phyloP scores from a whole-genome alignment of 1,140 invertebrate species.

The Cydia fagiglandana region DNA sequence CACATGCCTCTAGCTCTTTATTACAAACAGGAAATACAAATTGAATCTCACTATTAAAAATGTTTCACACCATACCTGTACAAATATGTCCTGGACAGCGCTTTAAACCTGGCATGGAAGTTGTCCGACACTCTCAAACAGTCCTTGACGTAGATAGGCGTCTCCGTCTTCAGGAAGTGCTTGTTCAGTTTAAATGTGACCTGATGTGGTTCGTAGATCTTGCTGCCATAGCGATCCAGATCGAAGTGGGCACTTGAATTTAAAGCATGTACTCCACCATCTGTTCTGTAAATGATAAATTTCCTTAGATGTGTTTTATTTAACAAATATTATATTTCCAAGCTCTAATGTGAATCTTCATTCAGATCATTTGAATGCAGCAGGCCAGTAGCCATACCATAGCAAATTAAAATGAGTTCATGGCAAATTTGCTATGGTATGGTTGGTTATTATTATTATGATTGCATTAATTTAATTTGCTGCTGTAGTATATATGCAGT shows the following conservation, averaged over 20 bases:
- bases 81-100: constrained; percentile 83
- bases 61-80: constrained; percentile 80
- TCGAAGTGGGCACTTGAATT: constrained; percentile 83
- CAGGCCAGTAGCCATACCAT: too few species aligned
- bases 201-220: constrained; percentile 70
- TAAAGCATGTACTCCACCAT: constrained; percentile 86
- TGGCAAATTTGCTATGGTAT: too few species aligned
- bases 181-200: constrained; percentile 80
- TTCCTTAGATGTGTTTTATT: too few species aligned
- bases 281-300: constrained; percentile 80
- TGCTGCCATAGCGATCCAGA: constrained; percentile 70
- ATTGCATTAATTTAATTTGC: too few species aligned
- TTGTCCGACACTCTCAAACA: constrained; percentile 79
- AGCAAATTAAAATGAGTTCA: too few species aligned
- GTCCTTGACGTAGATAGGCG: constrained; percentile 80
- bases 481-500: too few species aligned
- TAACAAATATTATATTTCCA: too few species aligned
- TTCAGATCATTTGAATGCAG: constrained; percentile 4
- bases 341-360: too few species aligned
- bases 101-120: constrained; percentile 82
- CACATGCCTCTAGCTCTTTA: too few species aligned
- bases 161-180: constrained; percentile 78
- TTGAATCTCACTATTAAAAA: constrained; percentile 46
- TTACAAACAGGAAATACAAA: too few species aligned
- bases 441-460: too few species aligned